These are phyloP conservation scores for Semnopithecus entellus DNA, from an alignment of 2,113 vertebrate genomes.

Conservation along the genomic window DNA sequence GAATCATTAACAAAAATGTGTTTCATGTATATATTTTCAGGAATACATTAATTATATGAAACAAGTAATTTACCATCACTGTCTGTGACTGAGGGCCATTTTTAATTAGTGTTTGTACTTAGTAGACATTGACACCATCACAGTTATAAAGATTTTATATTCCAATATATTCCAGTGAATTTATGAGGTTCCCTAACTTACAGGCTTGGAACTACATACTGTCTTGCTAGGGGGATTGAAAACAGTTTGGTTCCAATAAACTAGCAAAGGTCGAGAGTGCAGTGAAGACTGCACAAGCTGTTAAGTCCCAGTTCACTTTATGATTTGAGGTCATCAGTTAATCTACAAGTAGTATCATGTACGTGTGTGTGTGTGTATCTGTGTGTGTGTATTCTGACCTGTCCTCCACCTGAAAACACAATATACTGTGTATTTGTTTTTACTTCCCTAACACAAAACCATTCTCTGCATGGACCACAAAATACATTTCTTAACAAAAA, in stretches of 20 bases:
- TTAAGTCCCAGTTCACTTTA: neutral
- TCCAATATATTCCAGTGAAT: neutral
- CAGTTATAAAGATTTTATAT: neutral
- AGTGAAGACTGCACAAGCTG: neutral
- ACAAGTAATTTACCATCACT: neutral
- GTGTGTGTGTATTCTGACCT: neutral
- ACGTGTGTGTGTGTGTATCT: neutral
- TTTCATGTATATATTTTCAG: neutral
- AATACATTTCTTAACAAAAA: neutral
- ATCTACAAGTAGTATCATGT: too few species aligned
- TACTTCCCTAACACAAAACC: neutral
- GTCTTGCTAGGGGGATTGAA: neutral
- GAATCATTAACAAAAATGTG: conserved; percentile 23
- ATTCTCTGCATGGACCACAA: neutral
- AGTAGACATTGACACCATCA: neutral
- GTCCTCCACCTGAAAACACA: neutral
- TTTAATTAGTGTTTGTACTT: neutral
- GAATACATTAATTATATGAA: neutral
- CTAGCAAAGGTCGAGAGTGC: neutral
- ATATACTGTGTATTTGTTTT: neutral
- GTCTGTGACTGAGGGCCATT: neutral
- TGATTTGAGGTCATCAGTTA: neutral
- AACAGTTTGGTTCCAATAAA: neutral
- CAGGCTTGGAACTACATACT: neutral
- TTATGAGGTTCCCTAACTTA: neutral